Conservation (phyloP, 1,140 invertebrate species). For the Bicyclus anynana region DNA sequence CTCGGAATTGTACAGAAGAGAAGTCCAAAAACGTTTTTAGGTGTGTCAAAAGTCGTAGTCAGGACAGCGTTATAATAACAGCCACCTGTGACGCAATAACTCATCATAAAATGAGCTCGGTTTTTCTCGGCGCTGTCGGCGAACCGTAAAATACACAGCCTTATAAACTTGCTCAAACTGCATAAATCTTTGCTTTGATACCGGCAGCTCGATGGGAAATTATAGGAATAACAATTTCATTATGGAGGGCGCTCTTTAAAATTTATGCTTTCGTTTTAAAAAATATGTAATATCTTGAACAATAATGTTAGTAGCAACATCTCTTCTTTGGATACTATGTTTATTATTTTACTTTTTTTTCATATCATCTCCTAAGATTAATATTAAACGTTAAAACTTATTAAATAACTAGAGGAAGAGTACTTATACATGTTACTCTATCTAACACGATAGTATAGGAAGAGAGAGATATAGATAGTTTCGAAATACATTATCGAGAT, state of each 20-base stretch:
- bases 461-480: too few species aligned
- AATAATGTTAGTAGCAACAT: background rate
- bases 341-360: background rate
- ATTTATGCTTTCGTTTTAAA: conserved; percentile 1
- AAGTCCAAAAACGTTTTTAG: too few species aligned
- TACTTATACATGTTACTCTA: too few species aligned
- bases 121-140: conserved; percentile 34
- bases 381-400: too few species aligned
- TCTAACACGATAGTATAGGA: too few species aligned
- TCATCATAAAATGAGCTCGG: conserved; percentile 32
- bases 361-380: too few species aligned
- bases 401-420: too few species aligned
- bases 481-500: too few species aligned
- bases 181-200: conserved; percentile 33
- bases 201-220: conserved; percentile 17
- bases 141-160: conserved; percentile 30
- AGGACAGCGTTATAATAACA: conserved; percentile 4
- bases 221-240: conserved; percentile 15
- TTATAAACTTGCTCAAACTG: conserved; percentile 33
- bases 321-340: background rate
- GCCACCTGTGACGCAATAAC: conserved; percentile 29
- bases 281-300: background rate
- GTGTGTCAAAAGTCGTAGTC: background rate
- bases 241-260: background rate
- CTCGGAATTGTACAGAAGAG: too few species aligned